Evolutionary conservation across 2,797 vertebrate genomes (phyloP).

Genomic region (Acanthis flammea): DNA sequence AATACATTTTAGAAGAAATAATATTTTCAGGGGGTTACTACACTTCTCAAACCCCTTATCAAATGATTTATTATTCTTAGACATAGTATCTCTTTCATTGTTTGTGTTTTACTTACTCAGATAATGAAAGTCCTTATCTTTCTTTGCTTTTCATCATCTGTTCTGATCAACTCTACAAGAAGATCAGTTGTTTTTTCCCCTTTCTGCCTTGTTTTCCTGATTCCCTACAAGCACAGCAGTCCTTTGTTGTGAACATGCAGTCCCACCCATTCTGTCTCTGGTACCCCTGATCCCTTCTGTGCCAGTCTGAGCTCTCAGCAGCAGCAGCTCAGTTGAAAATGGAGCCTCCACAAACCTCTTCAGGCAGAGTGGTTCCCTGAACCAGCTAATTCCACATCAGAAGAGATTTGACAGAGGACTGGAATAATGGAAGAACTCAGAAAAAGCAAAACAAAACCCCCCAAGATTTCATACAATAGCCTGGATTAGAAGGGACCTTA

Average conservation of each 20-base stretch:
- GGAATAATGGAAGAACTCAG: not conserved
- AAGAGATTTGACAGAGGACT: not conserved
- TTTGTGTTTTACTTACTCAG: not conserved
- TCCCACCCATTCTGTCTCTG: accelerated
- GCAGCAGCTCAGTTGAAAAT: not conserved
- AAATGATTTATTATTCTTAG: not conserved
- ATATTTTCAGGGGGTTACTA: not conserved
- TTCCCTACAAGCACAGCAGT: not conserved
- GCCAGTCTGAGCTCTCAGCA: not conserved
- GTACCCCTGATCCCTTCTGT: not conserved
- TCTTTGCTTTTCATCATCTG: not conserved
- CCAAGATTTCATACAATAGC: not conserved
- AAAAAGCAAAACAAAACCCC: not conserved
- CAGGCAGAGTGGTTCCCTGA: not conserved
- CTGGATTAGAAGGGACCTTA: not conserved
- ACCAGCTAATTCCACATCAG: not conserved
- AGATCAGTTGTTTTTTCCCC: not conserved
- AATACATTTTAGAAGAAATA: not conserved
- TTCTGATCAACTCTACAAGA: not conserved
- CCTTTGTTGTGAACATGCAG: not conserved
- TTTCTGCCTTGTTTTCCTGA: not conserved
- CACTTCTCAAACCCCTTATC: not conserved
- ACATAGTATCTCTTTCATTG: not conserved
- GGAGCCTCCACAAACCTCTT: not conserved
- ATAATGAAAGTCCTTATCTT: conserved; percentile 18